Percentiles rank a stretch among this genome's conserved stretches.
These are phyloP conservation scores for Apogon hyalosoma DNA, from an alignment of 2,797 vertebrate genomes.

Conservation along the genomic window DNA sequence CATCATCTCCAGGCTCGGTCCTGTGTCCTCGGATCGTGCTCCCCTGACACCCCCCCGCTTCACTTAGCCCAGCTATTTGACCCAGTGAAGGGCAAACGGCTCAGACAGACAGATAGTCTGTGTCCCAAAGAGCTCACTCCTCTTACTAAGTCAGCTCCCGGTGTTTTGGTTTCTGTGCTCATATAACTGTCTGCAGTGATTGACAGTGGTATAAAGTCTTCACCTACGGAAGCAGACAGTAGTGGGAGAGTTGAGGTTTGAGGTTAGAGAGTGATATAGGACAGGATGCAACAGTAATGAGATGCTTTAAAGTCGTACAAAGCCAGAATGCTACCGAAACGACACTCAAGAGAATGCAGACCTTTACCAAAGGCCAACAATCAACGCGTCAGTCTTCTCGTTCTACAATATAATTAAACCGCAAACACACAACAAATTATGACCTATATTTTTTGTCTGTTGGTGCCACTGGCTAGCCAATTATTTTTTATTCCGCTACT, in stretches of 20 bases:
- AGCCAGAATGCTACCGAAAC: too few species aligned
- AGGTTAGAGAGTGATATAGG: too few species aligned
- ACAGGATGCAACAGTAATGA: too few species aligned
- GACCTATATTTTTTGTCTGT: too few species aligned
- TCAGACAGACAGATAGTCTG: slow-evolving; percentile 51
- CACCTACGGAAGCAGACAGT: slow-evolving; percentile 18
- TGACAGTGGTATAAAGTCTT: slow-evolving; percentile 37
- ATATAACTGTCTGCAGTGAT: slow-evolving; percentile 13
- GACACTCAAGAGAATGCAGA: too few species aligned
- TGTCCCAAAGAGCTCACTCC: slow-evolving; percentile 35
- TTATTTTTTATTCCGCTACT: too few species aligned
- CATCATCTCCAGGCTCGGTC: slow-evolving; percentile 55
- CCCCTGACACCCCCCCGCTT: slow-evolving; percentile 46
- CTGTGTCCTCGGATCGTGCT: slow-evolving; percentile 54
- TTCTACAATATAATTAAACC: too few species aligned
- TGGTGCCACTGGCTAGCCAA: too few species aligned
- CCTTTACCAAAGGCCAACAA: too few species aligned
- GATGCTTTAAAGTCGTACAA: too few species aligned
- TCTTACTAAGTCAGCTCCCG: slow-evolving; percentile 24
- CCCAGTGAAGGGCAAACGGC: slow-evolving; percentile 59
- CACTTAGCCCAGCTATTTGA: slow-evolving; percentile 55
- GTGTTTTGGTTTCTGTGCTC: slow-evolving; percentile 19
- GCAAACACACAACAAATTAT: too few species aligned
- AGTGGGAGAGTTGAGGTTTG: slow-evolving; percentile 6
- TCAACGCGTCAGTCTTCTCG: too few species aligned